phyloP scores from a whole-genome alignment of 1,140 invertebrate species.

The Holotrichia oblita region DNA sequence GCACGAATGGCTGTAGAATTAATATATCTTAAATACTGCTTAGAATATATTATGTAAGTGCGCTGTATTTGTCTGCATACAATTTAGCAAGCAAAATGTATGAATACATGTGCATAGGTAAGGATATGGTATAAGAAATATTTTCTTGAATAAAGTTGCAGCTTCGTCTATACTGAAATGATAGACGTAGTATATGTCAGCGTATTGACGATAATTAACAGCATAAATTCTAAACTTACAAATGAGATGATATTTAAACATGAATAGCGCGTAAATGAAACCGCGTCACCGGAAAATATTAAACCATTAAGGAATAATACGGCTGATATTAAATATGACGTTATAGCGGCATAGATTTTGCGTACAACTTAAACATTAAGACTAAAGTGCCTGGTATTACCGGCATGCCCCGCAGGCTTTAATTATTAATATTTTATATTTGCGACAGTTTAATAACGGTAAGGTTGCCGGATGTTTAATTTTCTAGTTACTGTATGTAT shows the following conservation, averaged over 20 bases:
- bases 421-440: constrained; percentile 10
- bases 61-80: no score
- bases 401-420: constrained; percentile 3
- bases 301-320: background rate
- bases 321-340: background rate
- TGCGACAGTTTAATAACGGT: constrained; percentile 11
- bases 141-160: no score
- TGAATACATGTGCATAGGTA: no score
- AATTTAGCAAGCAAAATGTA: no score
- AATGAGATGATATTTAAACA: background rate
- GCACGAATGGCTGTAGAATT: no score
- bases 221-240: background rate
- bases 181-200: background rate
- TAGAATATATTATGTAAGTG: no score
- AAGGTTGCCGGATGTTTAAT: background rate
- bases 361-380: background rate
- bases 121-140: no score
- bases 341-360: background rate
- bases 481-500: background rate
- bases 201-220: background rate
- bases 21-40: no score
- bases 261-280: background rate
- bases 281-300: background rate
- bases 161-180: no score
- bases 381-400: background rate